These are phyloP conservation scores for Dipus sagitta DNA, from an alignment of 2,797 vertebrate genomes.

Conservation along the genomic window DNA sequence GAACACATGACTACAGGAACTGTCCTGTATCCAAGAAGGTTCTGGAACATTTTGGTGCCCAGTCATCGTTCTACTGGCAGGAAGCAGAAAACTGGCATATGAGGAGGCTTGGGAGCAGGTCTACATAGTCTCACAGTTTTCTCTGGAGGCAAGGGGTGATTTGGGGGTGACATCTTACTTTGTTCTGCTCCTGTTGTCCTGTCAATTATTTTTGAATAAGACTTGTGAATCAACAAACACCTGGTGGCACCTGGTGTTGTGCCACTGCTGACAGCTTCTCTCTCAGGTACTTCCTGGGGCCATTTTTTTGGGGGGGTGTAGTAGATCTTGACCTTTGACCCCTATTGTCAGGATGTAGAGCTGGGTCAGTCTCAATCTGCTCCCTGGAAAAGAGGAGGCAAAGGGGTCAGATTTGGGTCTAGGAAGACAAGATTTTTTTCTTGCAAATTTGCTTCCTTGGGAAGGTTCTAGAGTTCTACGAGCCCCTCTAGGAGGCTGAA, in stretches of 20 bases:
- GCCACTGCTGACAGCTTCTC: background rate
- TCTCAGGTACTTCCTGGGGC: background rate
- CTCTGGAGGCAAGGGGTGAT: background rate
- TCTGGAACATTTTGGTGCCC: background rate
- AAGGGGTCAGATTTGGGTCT: background rate
- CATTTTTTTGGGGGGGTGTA: accelerated
- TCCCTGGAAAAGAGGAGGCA: background rate
- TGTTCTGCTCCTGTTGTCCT: too few relatives aligned
- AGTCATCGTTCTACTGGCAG: too few relatives aligned
- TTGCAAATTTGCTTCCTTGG: constrained; percentile 8
- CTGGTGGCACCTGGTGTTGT: accelerated
- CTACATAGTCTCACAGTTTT: background rate
- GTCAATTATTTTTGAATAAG: too few relatives aligned
- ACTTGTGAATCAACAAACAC: background rate
- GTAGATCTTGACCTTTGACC: background rate
- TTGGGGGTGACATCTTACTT: accelerated
- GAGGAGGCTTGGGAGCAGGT: accelerated
- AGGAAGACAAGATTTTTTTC: constrained; percentile 7
- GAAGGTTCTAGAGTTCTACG: constrained; percentile 9
- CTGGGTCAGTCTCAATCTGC: background rate
- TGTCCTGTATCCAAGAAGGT: background rate
- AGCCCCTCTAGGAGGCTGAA: background rate
- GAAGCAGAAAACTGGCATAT: accelerated
- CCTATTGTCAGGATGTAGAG: too few relatives aligned
- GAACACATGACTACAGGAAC: background rate